Percentiles rank a stretch among this genome's conserved stretches.
phyloP scores from a whole-genome alignment of 2,797 vertebrate genomes.

The Pangasius sanitwongsei region DNA sequence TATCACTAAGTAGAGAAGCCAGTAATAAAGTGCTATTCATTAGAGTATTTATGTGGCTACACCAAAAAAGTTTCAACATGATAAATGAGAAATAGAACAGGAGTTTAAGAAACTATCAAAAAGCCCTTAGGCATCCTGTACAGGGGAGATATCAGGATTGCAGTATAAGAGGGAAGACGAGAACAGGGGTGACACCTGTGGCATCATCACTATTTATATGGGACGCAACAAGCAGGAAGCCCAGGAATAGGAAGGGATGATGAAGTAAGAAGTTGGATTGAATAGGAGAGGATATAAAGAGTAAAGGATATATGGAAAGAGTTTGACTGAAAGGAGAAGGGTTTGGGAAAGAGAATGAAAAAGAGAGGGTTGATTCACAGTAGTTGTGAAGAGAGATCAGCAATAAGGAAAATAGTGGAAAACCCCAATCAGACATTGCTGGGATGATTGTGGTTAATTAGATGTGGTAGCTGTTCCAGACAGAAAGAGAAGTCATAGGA shows the following conservation, averaged over 20 bases:
- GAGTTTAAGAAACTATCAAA: background rate
- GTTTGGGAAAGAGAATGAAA: background rate
- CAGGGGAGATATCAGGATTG: background rate
- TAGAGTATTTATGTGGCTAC: background rate
- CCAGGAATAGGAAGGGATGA: background rate
- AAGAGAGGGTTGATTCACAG: too few species aligned
- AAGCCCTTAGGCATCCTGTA: background rate
- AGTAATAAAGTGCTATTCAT: background rate
- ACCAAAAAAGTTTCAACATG: background rate
- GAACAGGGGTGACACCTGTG: background rate
- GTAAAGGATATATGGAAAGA: background rate
- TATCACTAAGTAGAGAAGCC: background rate
- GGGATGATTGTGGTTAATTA: background rate
- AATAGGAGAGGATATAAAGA: background rate
- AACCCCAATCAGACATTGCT: background rate
- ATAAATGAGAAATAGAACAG: background rate
- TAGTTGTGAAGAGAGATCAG: too few species aligned
- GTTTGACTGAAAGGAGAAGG: background rate
- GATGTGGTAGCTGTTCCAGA: background rate
- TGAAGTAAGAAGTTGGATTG: background rate
- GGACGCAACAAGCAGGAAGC: background rate
- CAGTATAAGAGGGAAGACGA: background rate
- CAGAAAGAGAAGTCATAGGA: background rate
- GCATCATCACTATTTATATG: conserved; percentile 7
- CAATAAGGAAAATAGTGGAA: background rate